Base-by-base conservation (phyloP, 2,113 vertebrate genomes). In the Lampris megalopsis region DNA sequence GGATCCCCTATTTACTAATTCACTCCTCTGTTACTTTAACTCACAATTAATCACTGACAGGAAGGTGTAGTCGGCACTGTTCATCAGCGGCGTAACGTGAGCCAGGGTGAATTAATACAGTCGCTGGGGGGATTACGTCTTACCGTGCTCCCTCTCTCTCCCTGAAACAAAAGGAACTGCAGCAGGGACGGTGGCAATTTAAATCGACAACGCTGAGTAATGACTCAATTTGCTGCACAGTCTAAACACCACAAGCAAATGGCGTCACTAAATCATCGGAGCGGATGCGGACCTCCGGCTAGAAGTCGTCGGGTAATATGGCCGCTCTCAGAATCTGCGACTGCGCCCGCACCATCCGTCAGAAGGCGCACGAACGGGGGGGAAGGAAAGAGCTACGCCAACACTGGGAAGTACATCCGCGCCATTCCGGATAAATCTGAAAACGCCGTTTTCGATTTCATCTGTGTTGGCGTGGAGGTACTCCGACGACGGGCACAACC, bases 31-130 rank as follows among this genome's bases (percentile, higher is more conserved):
- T 92, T 93, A 87, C 87, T 90, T 90, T 88, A 92, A 88, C 90
- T 91, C 86, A 83, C 89, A 89, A 91, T 93, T 93, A 92, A 92
- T 93, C 93, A 93, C 86, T 87, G 89, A 89, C 88, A 87, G 89
- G 84, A 86, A 90, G 89, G 87, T 87, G 89, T 79, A 82, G 85
- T 86, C 71, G 38, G 72, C 38, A 72, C 80, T 90, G 89, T 92
- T 91, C 84, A 88, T 91, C 92, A 90, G 82, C 59, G 82, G 80
- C 75, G 72, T 80, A 91, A 92, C 79, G 77, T 83, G 85, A 89
- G 83, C 85, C 81, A 59, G 77, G 84, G 86, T 86, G 89, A 92
- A 91, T 92, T 89, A 91, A 91, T 84, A 79, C 86, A 88, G 88
- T 89, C 88, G 86, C 89, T 79, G 73, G 83, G 89, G 91, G 85